Percentiles rank a stretch among this genome's conserved stretches.
Evolutionary conservation across 2,113 vertebrate genomes (phyloP).

Genomic region (Suncus etruscus): DNA sequence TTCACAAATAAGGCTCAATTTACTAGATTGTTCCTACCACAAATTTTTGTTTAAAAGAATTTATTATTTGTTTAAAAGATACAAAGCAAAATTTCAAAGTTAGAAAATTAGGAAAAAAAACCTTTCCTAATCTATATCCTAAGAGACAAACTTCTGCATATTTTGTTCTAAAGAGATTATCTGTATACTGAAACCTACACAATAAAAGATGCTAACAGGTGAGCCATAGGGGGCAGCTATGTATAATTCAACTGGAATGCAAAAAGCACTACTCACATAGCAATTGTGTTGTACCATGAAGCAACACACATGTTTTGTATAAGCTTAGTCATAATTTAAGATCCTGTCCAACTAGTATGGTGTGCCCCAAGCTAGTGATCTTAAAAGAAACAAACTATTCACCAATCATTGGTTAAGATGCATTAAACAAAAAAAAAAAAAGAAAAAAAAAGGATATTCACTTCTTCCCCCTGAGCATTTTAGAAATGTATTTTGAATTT

Average conservation of each 20-base stretch:
- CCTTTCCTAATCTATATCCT: constrained; percentile 25
- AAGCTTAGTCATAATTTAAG: constrained; percentile 65
- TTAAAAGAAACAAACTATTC: constrained; percentile 72
- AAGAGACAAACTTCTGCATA: constrained; percentile 13
- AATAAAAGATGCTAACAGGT: neutral
- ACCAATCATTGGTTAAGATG: constrained; percentile 44
- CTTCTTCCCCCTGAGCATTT: constrained; percentile 56
- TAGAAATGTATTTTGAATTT: constrained; percentile 60
- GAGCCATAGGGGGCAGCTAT: constrained; percentile 36
- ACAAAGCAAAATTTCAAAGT: constrained; percentile 1
- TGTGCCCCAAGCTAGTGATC: constrained; percentile 77
- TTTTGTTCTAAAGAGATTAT: constrained; percentile 20
- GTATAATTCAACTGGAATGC: constrained; percentile 67
- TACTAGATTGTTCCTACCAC: constrained; percentile 37
- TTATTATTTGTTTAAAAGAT: constrained; percentile 26
- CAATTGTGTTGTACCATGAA: constrained; percentile 33
- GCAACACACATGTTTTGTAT: constrained; percentile 60
- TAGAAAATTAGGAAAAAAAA: constrained; percentile 60
- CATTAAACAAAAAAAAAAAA: constrained; percentile 65
- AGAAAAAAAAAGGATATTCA: constrained; percentile 51
- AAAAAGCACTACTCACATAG: neutral
- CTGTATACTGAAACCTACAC: neutral
- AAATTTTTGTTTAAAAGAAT: neutral
- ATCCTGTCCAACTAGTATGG: constrained; percentile 68
- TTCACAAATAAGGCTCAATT: constrained; percentile 52